Percentiles rank a stretch among this genome's conserved stretches.
phyloP scores from a whole-genome alignment of 2,113 vertebrate genomes.

The Microtus oregoni region DNA sequence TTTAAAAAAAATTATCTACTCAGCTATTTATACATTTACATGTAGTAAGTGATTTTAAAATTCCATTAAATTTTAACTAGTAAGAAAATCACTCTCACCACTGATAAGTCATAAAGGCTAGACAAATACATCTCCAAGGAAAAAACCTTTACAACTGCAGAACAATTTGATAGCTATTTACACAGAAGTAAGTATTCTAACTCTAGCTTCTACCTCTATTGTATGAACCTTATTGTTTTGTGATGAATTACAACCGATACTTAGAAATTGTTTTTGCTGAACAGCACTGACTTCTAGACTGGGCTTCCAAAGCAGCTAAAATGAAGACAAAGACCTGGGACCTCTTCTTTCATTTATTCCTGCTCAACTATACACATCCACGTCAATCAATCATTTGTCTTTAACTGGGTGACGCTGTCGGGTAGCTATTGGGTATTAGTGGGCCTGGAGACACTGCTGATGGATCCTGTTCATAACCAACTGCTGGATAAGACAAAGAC shows the following conservation, averaged over 20 bases:
- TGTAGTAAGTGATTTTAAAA: neutral
- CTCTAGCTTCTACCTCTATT: neutral
- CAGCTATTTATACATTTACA: neutral
- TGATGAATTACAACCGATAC: slow-evolving; percentile 67
- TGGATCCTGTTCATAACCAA: neutral
- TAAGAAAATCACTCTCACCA: neutral
- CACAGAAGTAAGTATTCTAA: neutral
- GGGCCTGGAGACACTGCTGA: neutral
- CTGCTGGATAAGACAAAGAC: too few relatives aligned
- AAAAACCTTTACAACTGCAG: neutral
- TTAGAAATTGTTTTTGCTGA: neutral
- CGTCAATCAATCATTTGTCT: neutral
- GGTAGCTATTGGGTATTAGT: neutral
- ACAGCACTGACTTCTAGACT: neutral
- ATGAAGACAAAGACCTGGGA: neutral
- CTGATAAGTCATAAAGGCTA: neutral
- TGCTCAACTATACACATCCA: neutral
- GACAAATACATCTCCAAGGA: slow-evolving; percentile 68
- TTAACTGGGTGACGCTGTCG: too few relatives aligned
- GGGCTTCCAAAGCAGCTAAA: neutral
- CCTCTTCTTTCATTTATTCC: neutral
- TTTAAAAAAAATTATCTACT: neutral
- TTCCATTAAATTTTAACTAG: neutral
- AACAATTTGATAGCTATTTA: neutral
- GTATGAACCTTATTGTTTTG: slow-evolving; percentile 41